Base-by-base conservation (phyloP, 2,888 invertebrate species). In the Conus canariensis region DNA sequence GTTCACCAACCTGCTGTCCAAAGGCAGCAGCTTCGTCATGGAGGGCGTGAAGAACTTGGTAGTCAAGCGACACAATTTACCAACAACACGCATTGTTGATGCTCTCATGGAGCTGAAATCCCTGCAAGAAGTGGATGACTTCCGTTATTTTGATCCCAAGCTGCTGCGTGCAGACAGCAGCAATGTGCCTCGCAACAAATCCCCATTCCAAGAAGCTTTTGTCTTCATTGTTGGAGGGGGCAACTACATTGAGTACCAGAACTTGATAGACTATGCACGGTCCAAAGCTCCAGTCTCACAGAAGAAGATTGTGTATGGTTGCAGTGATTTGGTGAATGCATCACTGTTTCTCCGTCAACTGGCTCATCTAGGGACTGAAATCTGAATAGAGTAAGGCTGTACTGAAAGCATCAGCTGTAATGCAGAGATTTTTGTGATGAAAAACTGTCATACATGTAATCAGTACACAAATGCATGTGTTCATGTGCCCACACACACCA, bases 231-330 rank as follows among this genome's bases (percentile, higher is more conserved):
- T 97, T 60, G 97, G 97, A 85, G 97, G 97, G 58, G 97, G 99
- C 87, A 99, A 99, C 97, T 99, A 99, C 96, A 99, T 99, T 95
- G 99, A 99, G 96, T 99, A 99, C 96, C 99, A 99, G 96, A 99
- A 99, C 97, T 97, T 99, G 91, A 97, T 98, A 89, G 99, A 99
- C 96, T 99, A 99, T 95, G 98, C 98, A 70, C 99, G 98, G 97
- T 98, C 98, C 97, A 98, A 98, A 96, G 95, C 96, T 10, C 92
- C 93, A 12, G 92, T 93, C 45, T 92, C 91, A 12, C 96, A 97
- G 19, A 98, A 98, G 96, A 97, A 98, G 95, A 98, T 99, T 91
- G 98, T 98, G 90, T 99, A 99, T 96, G 99, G 99, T 77, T 98
- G 99, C 91, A 98, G 99, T 60, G 98, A 99, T 83, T 97, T 99